These are phyloP conservation scores for Martes martes DNA, from an alignment of 2,113 vertebrate species.

Conservation along the genomic window DNA sequence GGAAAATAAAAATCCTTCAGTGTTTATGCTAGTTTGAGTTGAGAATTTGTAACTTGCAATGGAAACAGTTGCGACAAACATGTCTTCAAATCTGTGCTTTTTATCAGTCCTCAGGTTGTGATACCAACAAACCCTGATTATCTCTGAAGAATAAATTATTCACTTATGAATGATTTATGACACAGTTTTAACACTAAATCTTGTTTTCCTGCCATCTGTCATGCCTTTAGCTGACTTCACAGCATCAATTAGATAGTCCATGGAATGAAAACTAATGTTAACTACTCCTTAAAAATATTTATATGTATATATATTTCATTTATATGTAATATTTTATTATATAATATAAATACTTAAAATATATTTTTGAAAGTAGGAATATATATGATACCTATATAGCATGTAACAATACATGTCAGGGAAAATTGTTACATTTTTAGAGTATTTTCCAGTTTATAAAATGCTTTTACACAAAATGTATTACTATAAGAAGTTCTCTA, in stretches of 20 bases:
- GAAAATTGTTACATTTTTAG: conserved; percentile 31
- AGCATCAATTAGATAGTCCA: conserved; percentile 15
- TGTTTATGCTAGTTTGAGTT: neutral
- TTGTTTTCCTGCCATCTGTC: conserved; percentile 61
- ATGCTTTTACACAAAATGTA: neutral
- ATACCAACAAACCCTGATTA: conserved; percentile 29
- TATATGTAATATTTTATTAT: neutral
- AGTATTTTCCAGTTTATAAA: neutral
- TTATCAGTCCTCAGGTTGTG: neutral
- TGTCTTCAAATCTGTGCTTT: conserved; percentile 3
- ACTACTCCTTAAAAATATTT: neutral
- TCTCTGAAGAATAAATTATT: conserved; percentile 45
- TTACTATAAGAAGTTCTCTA: neutral
- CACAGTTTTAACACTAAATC: conserved; percentile 59
- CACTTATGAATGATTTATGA: conserved; percentile 61
- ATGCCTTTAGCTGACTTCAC: conserved; percentile 49
- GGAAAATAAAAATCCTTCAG: neutral
- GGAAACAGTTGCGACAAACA: neutral
- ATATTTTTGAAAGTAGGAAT: neutral
- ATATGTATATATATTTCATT: neutral
- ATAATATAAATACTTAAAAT: neutral
- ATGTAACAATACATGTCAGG: neutral
- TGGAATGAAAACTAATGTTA: conserved; percentile 47
- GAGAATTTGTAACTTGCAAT: neutral
- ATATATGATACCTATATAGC: neutral